phyloP scores from a whole-genome alignment of 2,113 vertebrate species.

The Leuciscus idus region DNA sequence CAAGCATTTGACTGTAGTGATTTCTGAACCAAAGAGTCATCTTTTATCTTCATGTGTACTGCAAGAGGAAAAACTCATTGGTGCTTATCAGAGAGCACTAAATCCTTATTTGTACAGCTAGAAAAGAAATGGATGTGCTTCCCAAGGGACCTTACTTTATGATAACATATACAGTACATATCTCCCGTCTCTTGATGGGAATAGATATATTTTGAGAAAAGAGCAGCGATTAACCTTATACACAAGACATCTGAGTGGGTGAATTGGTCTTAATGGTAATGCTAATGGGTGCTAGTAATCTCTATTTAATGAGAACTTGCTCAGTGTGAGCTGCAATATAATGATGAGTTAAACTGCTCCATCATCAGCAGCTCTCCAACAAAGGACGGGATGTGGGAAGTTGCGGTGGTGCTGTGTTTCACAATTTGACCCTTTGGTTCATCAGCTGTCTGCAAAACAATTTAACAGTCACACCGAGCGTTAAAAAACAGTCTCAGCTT shows the following conservation, averaged over 20 bases:
- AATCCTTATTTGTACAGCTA: conserved; percentile 42
- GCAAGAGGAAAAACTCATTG: conserved; percentile 32
- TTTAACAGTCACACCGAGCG: conserved; percentile 54
- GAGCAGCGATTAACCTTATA: conserved; percentile 48
- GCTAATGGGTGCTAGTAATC: conserved; percentile 56
- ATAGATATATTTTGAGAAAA: conserved; percentile 37
- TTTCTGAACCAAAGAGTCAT: conserved; percentile 29
- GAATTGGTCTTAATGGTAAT: conserved; percentile 58
- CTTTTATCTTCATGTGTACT: conserved; percentile 25
- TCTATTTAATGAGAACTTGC: conserved; percentile 67
- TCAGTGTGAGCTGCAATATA: conserved; percentile 55
- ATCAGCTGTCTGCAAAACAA: conserved; percentile 58
- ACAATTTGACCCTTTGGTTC: conserved; percentile 65
- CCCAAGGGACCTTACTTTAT: conserved; percentile 31
- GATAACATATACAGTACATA: conserved; percentile 6
- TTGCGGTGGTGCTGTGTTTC: conserved; percentile 44
- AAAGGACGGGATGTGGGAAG: conserved; percentile 52
- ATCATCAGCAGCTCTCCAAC: conserved; percentile 54
- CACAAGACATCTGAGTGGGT: conserved; percentile 48
- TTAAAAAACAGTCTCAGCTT: conserved; percentile 61
- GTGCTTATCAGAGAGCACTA: conserved; percentile 28
- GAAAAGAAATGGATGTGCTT: conserved; percentile 35
- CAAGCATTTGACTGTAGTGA: conserved; percentile 31
- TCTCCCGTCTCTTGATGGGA: not conserved
- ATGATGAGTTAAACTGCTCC: conserved; percentile 57